phyloP scores from a whole-genome alignment of 2,113 vertebrate genomes.

The Artemisiospiza belli region DNA sequence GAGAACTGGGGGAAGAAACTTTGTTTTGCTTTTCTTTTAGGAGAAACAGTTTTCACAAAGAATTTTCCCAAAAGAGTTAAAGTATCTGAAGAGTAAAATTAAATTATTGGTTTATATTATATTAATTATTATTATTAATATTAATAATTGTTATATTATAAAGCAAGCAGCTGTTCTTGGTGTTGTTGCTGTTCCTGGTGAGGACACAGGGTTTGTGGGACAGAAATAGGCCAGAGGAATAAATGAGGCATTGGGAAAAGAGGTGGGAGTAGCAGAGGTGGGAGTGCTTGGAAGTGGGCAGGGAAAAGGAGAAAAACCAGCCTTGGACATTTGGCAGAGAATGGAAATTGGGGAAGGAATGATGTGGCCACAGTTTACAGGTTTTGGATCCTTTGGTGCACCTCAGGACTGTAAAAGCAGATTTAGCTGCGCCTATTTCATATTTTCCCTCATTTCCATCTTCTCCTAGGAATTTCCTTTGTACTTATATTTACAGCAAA shows the following conservation, averaged over 20 bases:
- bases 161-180: not conserved
- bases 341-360: not conserved
- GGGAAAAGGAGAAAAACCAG: not conserved
- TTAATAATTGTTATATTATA: too few relatives aligned
- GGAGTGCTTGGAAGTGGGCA: not conserved
- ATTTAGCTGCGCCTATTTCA: not conserved
- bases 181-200: not conserved
- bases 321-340: not conserved
- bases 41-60: not conserved
- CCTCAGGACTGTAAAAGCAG: not conserved
- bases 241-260: not conserved
- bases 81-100: not conserved
- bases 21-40: not conserved
- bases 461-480: not conserved
- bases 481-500: not conserved
- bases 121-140: too few relatives aligned
- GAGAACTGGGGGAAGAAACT: not conserved
- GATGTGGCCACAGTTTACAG: not conserved
- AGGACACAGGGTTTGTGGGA: not conserved
- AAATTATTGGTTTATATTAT: not conserved
- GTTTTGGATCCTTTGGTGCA: not conserved
- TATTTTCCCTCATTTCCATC: not conserved
- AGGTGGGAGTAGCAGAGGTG: slow-evolving; percentile 4
- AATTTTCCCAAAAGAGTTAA: not conserved
- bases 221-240: not conserved